These are phyloP conservation scores for Suricata suricatta DNA, from an alignment of 2,113 vertebrate genomes.

Conservation along the genomic window DNA sequence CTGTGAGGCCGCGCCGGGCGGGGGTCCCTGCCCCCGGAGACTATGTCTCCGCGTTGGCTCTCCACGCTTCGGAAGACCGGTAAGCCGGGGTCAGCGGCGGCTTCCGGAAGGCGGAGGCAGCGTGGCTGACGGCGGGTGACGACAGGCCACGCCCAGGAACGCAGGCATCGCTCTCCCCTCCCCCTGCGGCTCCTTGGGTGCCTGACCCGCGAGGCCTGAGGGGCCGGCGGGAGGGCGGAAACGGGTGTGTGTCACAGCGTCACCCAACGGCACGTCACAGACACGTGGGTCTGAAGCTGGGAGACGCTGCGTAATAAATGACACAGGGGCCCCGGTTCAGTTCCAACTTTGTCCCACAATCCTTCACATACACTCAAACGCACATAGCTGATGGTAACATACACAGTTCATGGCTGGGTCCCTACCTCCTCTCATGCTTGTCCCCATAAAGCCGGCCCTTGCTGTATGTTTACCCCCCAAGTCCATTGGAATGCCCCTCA, in stretches of 20 bases:
- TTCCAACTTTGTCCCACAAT: neutral
- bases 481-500: neutral
- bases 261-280: neutral
- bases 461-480: neutral
- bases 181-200: rapidly evolving
- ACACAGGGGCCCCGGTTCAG: neutral
- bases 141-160: neutral
- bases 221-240: neutral
- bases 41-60: neutral
- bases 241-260: neutral
- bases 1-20: neutral
- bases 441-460: neutral
- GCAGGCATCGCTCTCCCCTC: no score
- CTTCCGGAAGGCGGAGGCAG: neutral
- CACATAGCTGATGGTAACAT: neutral
- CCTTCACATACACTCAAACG: neutral
- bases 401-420: neutral
- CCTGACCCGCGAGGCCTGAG: neutral
- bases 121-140: neutral
- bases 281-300: neutral
- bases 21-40: neutral
- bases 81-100: neutral
- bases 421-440: neutral
- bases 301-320: neutral
- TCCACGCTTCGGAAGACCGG: neutral